These are phyloP conservation scores for Drosophila sproati DNA, from an alignment of 1,140 invertebrate genomes.

Conservation along the genomic window DNA sequence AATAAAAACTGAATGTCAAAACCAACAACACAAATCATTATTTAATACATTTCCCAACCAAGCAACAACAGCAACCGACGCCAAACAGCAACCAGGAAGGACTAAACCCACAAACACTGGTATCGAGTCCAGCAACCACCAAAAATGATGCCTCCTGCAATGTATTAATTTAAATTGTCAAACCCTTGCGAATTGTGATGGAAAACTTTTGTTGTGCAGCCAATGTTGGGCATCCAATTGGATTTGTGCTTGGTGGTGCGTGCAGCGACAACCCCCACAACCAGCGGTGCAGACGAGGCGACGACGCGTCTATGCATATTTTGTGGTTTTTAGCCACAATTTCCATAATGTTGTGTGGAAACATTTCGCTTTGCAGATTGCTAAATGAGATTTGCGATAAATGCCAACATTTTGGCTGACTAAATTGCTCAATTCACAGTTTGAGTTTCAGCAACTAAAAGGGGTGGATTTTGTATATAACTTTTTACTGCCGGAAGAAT, in stretches of 20 bases:
- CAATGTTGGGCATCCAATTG: conserved; percentile 58
- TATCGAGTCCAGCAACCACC: conserved; percentile 11
- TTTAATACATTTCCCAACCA: background rate
- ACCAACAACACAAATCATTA: conserved; percentile 43
- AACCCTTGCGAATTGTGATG: conserved; percentile 43
- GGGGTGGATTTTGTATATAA: too few relatives aligned
- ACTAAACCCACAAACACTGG: conserved; percentile 38
- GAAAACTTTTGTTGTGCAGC: conserved; percentile 13
- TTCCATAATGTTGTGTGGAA: conserved; percentile 38
- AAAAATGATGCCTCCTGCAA: conserved; percentile 8
- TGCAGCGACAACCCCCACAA: conserved; percentile 52
- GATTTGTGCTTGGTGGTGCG: conserved; percentile 71
- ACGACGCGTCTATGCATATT: conserved; percentile 43
- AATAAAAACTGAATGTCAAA: conserved; percentile 80
- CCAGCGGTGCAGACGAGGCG: background rate
- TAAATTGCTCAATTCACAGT: background rate
- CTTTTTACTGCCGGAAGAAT: too few relatives aligned
- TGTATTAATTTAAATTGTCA: conserved; percentile 68
- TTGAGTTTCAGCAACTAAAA: background rate
- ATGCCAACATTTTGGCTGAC: background rate
- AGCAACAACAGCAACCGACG: conserved; percentile 29
- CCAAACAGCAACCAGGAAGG: conserved; percentile 30
- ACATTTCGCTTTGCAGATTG: conserved; percentile 41
- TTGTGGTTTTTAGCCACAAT: conserved; percentile 57
- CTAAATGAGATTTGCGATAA: conserved; percentile 20